Percentiles rank a stretch among this genome's conserved stretches.
These are phyloP conservation scores for Steinernema khuongi DNA, from an alignment of 1,140 invertebrate species.

Conservation along the genomic window DNA sequence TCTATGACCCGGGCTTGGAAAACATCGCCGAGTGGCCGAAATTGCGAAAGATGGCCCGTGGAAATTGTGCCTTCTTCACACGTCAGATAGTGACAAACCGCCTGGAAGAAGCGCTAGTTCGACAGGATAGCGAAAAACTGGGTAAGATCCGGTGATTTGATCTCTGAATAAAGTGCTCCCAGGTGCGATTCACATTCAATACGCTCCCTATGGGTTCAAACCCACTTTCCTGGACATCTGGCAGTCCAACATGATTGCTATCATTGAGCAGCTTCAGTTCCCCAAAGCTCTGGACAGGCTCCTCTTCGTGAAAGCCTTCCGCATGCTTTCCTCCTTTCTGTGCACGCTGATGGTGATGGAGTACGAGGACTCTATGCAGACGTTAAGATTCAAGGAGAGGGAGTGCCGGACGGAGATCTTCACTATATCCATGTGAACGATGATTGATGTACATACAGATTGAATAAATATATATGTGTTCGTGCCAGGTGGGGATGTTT, in stretches of 20 bases:
- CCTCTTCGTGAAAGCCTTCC: not conserved
- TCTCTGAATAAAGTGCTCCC: not conserved
- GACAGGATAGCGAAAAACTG: not conserved
- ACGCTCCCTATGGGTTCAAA: not conserved
- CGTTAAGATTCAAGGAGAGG: not conserved
- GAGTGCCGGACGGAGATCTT: not conserved
- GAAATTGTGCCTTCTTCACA: constrained; percentile 1
- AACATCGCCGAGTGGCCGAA: constrained; percentile 4
- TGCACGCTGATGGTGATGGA: not conserved
- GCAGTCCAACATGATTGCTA: not conserved
- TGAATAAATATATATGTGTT: too few species aligned
- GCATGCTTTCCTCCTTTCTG: not conserved
- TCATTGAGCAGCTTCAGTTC: not conserved
- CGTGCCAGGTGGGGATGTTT: too few species aligned
- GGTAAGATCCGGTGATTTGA: not conserved
- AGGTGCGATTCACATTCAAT: not conserved
- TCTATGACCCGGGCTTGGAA: not conserved
- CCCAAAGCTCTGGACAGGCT: not conserved
- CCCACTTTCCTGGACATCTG: not conserved
- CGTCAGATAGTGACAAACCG: not conserved
- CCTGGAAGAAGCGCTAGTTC: not conserved
- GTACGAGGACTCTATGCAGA: not conserved
- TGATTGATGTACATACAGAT: too few species aligned
- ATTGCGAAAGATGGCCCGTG: not conserved
- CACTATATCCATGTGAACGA: not conserved